Base-by-base conservation (phyloP, 1,140 invertebrate genomes). In the Procambarus virginalis region DNA sequence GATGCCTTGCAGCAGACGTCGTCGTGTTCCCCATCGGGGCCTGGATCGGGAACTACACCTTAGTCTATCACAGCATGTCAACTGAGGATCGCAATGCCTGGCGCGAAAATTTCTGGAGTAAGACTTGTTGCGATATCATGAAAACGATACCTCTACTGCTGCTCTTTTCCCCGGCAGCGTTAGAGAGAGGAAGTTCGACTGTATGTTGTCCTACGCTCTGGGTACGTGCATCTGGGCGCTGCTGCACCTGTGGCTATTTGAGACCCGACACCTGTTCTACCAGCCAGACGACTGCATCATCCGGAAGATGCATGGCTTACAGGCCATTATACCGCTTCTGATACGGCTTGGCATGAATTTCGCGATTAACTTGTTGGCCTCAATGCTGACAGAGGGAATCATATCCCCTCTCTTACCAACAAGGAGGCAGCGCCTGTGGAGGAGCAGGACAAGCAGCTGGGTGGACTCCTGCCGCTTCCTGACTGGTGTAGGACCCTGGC, bases 171-270 rank as follows among this genome's bases (percentile, higher is more conserved):
- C 84, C 14, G 84, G 84, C 22, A 14, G 49, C 49, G 73, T 85
- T 14, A 68, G 75, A 48, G 20, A 55, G 51, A 68, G 70, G 48
- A 85, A 85, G 73, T 70, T 85, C 48, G 84, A 85, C 84, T 22
- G n/a, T 10, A 85, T 85, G 73, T 49, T 85, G 8, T 51, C 51
- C 3, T 85, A 85, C 51, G 84, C 84, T 20, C 49, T 85, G n/a
- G 55, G 84, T 6, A 75, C 58, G 3, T 58, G 70, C 68, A 77
- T 85, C 10, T 85, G 70, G 70, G 75, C 73, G 10, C n/a, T 85
- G 22, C 22, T 34, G n/a, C 34, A 76, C 9, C 34, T 85, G 48
- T 75, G 49, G 84, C 58, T 85, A 10, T 77, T 45, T 12, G 49
- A 85, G 58, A 58, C 12, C 3, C n/a, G 10, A 5, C 60, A 84